Percentiles rank a stretch among this genome's conserved stretches.
Evolutionary conservation across 2,797 vertebrate genomes (phyloP).

Genomic region (Eospalax fontanierii): DNA sequence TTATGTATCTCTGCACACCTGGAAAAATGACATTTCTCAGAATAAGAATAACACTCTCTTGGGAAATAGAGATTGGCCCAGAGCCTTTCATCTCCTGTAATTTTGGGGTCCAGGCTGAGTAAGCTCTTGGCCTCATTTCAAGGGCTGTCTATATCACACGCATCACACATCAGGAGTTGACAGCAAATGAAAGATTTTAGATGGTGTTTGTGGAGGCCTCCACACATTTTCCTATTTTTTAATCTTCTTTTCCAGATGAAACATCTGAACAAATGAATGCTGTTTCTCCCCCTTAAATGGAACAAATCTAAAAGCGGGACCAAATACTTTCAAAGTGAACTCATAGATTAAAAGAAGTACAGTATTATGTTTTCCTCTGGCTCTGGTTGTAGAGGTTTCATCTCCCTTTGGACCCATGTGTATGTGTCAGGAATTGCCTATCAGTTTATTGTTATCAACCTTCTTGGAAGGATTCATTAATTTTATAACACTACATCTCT

Average conservation of each 20-base stretch:
- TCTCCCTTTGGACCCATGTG: slow-evolving; percentile 70
- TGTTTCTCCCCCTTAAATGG: slow-evolving; percentile 68
- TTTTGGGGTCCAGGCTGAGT: slow-evolving; percentile 55
- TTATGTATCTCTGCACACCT: slow-evolving; percentile 43
- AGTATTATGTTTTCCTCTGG: slow-evolving; percentile 74
- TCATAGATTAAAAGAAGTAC: slow-evolving; percentile 74
- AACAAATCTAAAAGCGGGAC: slow-evolving; percentile 71
- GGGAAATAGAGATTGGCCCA: slow-evolving; percentile 59
- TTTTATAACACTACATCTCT: slow-evolving; percentile 81
- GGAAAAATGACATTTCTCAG: slow-evolving; percentile 76
- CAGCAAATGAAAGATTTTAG: slow-evolving; percentile 69
- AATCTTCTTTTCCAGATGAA: slow-evolving; percentile 72
- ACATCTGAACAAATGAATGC: slow-evolving; percentile 74
- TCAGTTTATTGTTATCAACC: slow-evolving; percentile 73
- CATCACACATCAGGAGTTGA: not conserved
- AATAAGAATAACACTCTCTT: slow-evolving; percentile 61
- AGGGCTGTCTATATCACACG: slow-evolving; percentile 10
- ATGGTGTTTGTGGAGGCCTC: slow-evolving; percentile 58
- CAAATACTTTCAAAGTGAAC: slow-evolving; percentile 74
- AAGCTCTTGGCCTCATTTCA: slow-evolving; percentile 67
- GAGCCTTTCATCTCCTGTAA: slow-evolving; percentile 73
- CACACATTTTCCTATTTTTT: slow-evolving; percentile 68
- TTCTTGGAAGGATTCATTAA: slow-evolving; percentile 82
- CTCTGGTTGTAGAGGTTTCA: slow-evolving; percentile 63
- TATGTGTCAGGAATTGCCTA: slow-evolving; percentile 77